A percentile compares a stretch with the other conserved stretches of the same genome.
Evolutionary conservation across 2,888 invertebrate genomes (phyloP).

Genomic region (Euspilapteryx auroguttella): DNA sequence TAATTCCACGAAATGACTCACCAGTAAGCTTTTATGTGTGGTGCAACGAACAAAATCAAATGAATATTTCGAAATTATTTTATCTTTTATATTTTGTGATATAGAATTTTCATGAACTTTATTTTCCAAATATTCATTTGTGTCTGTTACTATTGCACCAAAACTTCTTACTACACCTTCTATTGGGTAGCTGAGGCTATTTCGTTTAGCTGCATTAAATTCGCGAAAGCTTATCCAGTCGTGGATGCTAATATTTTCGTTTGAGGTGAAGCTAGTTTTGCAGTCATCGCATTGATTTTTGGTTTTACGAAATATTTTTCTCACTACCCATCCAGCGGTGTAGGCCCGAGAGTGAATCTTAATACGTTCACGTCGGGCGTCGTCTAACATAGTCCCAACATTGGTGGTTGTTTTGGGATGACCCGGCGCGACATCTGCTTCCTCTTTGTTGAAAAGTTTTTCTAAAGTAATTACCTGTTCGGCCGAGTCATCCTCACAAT

Average conservation of each 20-base stretch:
- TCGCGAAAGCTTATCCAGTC: not conserved
- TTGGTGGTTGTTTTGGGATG: not conserved
- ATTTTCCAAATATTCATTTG: not conserved
- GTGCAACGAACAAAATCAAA: not conserved
- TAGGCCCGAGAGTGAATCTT: constrained; percentile 12
- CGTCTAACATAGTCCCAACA: not conserved
- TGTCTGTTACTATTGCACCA: not conserved
- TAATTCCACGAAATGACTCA: not conserved
- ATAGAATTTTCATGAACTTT: not conserved
- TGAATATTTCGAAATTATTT: not conserved
- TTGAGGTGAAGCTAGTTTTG: not conserved
- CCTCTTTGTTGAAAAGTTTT: not conserved
- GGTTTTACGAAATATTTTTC: constrained; percentile 3
- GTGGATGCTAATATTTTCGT: not conserved
- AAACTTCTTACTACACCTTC: not conserved
- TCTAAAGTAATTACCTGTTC: not conserved
- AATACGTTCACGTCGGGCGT: constrained; percentile 9
- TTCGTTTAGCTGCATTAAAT: not conserved
- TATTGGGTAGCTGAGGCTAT: not conserved
- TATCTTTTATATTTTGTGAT: not conserved
- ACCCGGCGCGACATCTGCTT: not conserved
- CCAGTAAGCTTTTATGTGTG: not conserved
- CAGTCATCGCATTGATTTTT: not conserved
- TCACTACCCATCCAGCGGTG: constrained; percentile 11
- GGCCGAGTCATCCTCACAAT: not conserved